phyloP scores from a whole-genome alignment of 2,888 invertebrate genomes.

The Hesperia comma region DNA sequence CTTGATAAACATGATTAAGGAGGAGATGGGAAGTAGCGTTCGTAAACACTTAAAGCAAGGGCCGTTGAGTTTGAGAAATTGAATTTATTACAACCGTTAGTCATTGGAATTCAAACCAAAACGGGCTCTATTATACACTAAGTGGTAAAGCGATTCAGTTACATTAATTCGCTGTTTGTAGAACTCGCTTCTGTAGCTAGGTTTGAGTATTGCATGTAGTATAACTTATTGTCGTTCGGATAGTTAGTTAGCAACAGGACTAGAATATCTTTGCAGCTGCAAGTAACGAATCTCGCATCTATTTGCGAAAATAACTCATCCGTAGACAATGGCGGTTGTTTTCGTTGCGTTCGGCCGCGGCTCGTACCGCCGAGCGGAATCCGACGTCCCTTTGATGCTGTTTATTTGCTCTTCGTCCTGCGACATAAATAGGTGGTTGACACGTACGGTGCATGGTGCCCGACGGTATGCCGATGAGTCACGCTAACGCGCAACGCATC shows the following conservation, averaged over 20 bases:
- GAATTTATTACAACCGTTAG: constrained; percentile 31
- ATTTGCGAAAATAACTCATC: constrained; percentile 80
- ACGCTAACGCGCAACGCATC: constrained; percentile 66
- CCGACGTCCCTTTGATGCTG: constrained; percentile 80
- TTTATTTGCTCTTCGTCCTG: constrained; percentile 82
- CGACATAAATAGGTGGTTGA: constrained; percentile 83
- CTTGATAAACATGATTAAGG: constrained; percentile 21
- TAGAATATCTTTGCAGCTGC: constrained; percentile 44
- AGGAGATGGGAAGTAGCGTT: constrained; percentile 24
- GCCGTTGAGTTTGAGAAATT: constrained; percentile 30
- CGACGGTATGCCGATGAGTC: constrained; percentile 63
- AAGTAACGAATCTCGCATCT: constrained; percentile 52
- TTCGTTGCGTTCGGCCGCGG: constrained; percentile 66
- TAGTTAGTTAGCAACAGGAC: constrained; percentile 39
- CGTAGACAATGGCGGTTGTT: constrained; percentile 80
- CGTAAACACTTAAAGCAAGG: constrained; percentile 22
- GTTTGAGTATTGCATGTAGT: constrained; percentile 25
- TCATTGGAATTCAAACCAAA: constrained; percentile 26
- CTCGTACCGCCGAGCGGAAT: constrained; percentile 66
- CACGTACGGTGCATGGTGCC: constrained; percentile 75
- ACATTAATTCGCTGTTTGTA: constrained; percentile 31
- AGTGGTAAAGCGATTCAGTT: constrained; percentile 32
- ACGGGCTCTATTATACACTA: constrained; percentile 16
- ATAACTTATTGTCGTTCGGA: constrained; percentile 13
- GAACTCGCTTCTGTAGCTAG: constrained; percentile 23